Base-by-base conservation (phyloP, 2,113 vertebrate species). In the Poicephalus gulielmi region DNA sequence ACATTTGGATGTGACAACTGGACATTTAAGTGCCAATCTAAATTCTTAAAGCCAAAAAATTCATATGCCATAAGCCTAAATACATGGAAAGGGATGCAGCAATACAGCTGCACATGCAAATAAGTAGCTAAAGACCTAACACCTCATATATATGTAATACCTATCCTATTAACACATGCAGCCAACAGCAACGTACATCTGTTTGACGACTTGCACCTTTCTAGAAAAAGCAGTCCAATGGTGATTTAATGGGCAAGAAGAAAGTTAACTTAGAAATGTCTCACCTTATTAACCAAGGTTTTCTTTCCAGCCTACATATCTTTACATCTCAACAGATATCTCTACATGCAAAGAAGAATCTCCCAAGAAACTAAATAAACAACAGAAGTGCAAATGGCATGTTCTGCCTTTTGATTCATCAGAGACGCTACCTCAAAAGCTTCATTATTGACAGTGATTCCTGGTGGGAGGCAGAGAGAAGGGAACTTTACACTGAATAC, bases 91-190 rank as follows among this genome's bases (percentile, higher is more conserved):
- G 13, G 15, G 84, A 12, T 10, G 27, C 47, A 63, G 24, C 82
- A 83, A 44, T 35, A 8, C 31, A 69, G n/a, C n/a, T 71, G 30
- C 47, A 55, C 30, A 55, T 37, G 47, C 74, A 87, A 90, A 3
- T 44, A 60, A 83, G 75, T 60, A 85, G 63, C 75, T 76, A 92
- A 93, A 63, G 62, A 83, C 63, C 70, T 90, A 76, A 60, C 84
- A 96, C 57, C 79, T 96, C 84, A 60, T 89, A 92, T 95, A 74
- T 11, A 55, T n/a, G 55, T 47, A 93, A 87, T 55, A 67, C 17
- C 52, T 37, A 50, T 31, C 52, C 86, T 95, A 77, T 93, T 94
- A 96, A 92, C 80, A 94, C 71, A 88, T 86, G n/a, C 75, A 81
- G 60, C 55, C 83, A 90, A 73, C n/a, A 83, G 52, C 64, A 88